Evolutionary conservation across 2,888 invertebrate species (phyloP).

Genomic region (Melitaea athalia): DNA sequence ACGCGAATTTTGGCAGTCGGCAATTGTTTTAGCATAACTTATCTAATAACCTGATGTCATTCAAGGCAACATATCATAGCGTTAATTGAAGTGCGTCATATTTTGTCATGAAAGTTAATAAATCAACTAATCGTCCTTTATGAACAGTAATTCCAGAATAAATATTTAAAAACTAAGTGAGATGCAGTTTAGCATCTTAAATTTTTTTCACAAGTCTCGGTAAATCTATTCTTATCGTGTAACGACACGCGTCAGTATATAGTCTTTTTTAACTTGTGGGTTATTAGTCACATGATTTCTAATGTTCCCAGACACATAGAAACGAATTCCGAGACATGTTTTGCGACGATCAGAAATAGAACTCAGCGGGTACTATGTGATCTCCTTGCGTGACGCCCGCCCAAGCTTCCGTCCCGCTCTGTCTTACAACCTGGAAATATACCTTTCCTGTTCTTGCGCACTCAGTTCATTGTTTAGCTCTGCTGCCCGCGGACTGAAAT

Average conservation of each 20-base stretch:
- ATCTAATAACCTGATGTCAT: slow-evolving; percentile 62
- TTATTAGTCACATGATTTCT: slow-evolving; percentile 80
- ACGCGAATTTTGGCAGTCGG: slow-evolving; percentile 58
- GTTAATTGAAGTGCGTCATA: slow-evolving; percentile 58
- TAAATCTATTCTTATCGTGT: slow-evolving; percentile 32
- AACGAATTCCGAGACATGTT: slow-evolving; percentile 82
- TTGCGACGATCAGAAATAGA: slow-evolving; percentile 79
- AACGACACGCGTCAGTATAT: slow-evolving; percentile 45
- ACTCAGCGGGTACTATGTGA: slow-evolving; percentile 76
- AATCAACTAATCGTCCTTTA: background rate
- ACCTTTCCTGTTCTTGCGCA: slow-evolving; percentile 69
- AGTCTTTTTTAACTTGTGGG: slow-evolving; percentile 53
- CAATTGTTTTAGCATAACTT: slow-evolving; percentile 58
- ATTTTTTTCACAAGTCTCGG: slow-evolving; percentile 1
- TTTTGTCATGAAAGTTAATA: slow-evolving; percentile 43
- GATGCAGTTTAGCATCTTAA: background rate
- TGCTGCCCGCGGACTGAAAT: slow-evolving; percentile 77
- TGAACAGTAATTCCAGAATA: background rate
- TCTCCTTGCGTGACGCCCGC: slow-evolving; percentile 74
- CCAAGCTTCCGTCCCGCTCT: slow-evolving; percentile 65
- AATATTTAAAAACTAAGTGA: background rate
- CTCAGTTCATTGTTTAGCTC: slow-evolving; percentile 79
- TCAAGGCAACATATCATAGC: slow-evolving; percentile 56
- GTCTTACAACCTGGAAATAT: slow-evolving; percentile 60
- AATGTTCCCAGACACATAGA: slow-evolving; percentile 79